Conservation (phyloP, 2,113 vertebrate species). For the Vidua macroura region DNA sequence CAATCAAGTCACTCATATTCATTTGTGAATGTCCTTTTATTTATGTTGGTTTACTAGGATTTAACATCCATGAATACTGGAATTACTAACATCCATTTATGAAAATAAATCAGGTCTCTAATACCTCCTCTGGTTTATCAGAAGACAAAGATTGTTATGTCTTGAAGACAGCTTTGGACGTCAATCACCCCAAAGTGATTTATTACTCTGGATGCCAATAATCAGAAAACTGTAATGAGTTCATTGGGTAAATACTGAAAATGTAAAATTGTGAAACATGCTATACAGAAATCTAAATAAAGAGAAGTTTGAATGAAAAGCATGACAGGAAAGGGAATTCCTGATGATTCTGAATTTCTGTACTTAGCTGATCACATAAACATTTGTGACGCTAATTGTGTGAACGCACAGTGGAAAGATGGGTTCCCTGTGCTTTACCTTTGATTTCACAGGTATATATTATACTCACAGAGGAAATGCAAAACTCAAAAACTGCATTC, state of each 20-base stretch:
- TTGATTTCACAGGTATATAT: background rate
- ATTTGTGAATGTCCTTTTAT: background rate
- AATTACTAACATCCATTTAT: background rate
- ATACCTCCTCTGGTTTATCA: background rate
- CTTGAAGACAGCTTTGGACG: background rate
- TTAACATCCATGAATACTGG: background rate
- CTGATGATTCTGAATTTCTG: background rate
- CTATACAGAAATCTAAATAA: background rate
- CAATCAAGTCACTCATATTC: background rate
- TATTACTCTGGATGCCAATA: background rate
- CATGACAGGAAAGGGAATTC: background rate
- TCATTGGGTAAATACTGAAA: background rate
- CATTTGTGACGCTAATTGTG: background rate
- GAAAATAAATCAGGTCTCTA: background rate
- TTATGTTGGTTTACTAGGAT: background rate
- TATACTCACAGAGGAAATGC: background rate
- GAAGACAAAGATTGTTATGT: background rate
- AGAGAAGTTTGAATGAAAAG: background rate
- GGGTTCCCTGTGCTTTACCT: background rate
- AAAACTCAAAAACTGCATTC: background rate
- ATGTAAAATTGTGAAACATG: background rate
- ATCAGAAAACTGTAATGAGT: background rate
- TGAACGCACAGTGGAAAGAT: background rate
- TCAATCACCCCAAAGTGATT: rapidly evolving
- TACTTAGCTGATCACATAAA: background rate